Evolutionary conservation across 2,888 invertebrate species (phyloP).

Genomic region (Phorcus lineatus): DNA sequence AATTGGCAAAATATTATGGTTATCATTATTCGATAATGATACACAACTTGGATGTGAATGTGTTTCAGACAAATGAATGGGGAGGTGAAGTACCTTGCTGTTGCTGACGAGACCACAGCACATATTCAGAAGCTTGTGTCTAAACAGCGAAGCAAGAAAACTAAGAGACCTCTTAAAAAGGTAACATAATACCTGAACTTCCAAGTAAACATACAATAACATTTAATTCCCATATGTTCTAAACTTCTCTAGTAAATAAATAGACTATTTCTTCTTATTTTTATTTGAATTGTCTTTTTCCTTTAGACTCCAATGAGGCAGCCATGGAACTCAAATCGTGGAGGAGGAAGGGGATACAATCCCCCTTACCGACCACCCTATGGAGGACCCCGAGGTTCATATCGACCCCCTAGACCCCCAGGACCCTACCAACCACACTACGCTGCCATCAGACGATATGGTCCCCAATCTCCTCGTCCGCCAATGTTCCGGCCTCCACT

Average conservation of each 20-base stretch:
- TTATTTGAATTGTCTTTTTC: too few relatives aligned
- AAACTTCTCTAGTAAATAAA: too few relatives aligned
- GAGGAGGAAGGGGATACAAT: neutral
- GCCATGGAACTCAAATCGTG: neutral
- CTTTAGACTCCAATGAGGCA: neutral
- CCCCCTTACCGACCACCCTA: neutral
- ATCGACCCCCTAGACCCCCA: too few relatives aligned
- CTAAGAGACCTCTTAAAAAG: neutral
- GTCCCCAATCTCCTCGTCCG: neutral
- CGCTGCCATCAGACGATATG: neutral
- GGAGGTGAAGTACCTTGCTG: constrained; percentile 56
- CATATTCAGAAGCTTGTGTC: constrained; percentile 65
- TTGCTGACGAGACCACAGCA: constrained; percentile 60
- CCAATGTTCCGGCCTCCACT: neutral
- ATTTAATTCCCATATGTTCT: too few relatives aligned
- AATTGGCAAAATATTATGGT: too few relatives aligned
- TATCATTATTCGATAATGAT: too few relatives aligned
- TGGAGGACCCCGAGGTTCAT: neutral
- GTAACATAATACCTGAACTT: neutral
- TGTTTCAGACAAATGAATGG: constrained; percentile 37
- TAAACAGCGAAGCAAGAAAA: constrained; percentile 53
- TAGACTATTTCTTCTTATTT: too few relatives aligned
- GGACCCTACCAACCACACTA: neutral
- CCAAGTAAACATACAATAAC: too few relatives aligned
- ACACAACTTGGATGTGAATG: too few relatives aligned